Evolutionary conservation across 2,888 invertebrate species (phyloP).

Genomic region (Cheilosia scutellata): DNA sequence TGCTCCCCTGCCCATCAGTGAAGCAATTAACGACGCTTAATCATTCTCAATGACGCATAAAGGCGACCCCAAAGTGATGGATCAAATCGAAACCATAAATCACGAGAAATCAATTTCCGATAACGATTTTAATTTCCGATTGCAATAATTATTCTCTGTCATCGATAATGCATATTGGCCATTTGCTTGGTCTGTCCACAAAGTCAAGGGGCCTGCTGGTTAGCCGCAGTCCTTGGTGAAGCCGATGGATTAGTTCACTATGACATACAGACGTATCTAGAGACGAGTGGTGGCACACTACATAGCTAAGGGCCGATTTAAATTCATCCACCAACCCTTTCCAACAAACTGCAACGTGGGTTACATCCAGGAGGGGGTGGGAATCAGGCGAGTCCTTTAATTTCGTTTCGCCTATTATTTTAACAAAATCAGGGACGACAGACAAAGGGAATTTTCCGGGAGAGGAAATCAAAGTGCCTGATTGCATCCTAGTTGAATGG

Average conservation of each 20-base stretch:
- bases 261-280: neutral
- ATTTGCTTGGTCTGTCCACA: constrained; percentile 21
- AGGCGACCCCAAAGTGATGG: constrained; percentile 62
- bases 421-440: constrained; percentile 52
- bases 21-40: constrained; percentile 69
- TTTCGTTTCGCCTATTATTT: constrained; percentile 66
- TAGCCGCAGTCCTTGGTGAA: constrained; percentile 15
- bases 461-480: constrained; percentile 64
- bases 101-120: constrained; percentile 82
- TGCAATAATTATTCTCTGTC: constrained; percentile 82
- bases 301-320: constrained; percentile 31
- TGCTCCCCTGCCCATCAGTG: neutral
- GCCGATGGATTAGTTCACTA: constrained; percentile 31
- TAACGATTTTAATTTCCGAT: constrained; percentile 83
- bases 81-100: constrained; percentile 73
- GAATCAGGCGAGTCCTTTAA: constrained; percentile 42
- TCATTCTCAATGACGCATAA: constrained; percentile 52
- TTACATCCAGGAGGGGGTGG: neutral
- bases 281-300: neutral
- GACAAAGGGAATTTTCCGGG: constrained; percentile 58
- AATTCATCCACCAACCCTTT: constrained; percentile 40
- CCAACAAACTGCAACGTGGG: neutral
- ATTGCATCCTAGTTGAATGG: constrained; percentile 46
- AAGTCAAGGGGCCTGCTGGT: constrained; percentile 17
- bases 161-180: constrained; percentile 68